A percentile compares a stretch with the other conserved stretches of the same genome.
Evolutionary conservation across 2,888 invertebrate genomes (phyloP).

Genomic region (Melinaea marsaeus): DNA sequence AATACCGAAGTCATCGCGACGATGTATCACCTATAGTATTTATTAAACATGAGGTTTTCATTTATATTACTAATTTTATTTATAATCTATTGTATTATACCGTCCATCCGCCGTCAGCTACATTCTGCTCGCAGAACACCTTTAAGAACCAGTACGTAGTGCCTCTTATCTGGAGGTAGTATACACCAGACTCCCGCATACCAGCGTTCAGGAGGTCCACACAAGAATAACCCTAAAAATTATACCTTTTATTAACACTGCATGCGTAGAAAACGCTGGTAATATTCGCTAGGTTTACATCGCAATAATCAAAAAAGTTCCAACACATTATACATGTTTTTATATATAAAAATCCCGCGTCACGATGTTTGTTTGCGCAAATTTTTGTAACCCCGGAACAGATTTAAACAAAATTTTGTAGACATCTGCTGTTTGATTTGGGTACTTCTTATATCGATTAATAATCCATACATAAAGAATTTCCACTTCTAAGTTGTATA

Average conservation of each 20-base stretch:
- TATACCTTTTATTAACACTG: conserved; percentile 15
- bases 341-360: no score
- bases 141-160: conserved; percentile 96
- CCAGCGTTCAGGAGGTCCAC: conserved; percentile 90
- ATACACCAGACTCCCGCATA: conserved; percentile 91
- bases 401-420: no score
- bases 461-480: no score
- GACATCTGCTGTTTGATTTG: no score
- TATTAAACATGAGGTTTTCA: background rate
- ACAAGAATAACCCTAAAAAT: conserved; percentile 89
- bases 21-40: conserved; percentile 86
- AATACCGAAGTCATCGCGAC: conserved; percentile 91
- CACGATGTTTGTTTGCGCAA: no score
- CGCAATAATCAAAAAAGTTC: no score
- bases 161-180: conserved; percentile 92
- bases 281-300: background rate
- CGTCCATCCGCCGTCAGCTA: conserved; percentile 95
- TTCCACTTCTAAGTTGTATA: no score
- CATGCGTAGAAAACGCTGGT: background rate
- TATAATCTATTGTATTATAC: conserved; percentile 67
- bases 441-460: no score
- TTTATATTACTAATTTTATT: no score
- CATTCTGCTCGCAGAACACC: conserved; percentile 92
- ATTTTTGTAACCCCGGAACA: no score
- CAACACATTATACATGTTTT: no score